These are phyloP conservation scores for Tinamus major DNA, from an alignment of 2,797 vertebrate genomes.

Conservation along the genomic window DNA sequence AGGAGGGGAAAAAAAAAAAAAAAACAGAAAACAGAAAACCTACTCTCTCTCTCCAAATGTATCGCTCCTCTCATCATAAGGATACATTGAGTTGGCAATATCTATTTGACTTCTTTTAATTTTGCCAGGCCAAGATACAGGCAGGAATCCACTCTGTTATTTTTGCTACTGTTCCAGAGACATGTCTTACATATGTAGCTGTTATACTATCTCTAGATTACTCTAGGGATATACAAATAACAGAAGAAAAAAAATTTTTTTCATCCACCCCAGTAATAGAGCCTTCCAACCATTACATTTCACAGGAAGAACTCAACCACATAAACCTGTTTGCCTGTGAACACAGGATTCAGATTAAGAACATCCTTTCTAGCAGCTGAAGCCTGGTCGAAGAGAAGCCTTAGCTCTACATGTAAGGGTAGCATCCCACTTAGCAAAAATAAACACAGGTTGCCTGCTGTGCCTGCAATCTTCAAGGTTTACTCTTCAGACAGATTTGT, in stretches of 20 bases:
- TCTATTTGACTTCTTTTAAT: constrained; percentile 9
- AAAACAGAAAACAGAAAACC: not conserved
- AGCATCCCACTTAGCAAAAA: not conserved
- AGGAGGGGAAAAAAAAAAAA: not conserved
- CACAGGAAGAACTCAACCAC: not conserved
- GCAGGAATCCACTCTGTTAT: not conserved
- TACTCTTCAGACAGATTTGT: constrained; percentile 50
- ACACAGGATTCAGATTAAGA: not conserved
- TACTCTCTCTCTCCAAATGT: not conserved
- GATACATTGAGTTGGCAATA: not conserved
- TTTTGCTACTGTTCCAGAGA: not conserved
- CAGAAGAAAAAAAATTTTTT: not conserved
- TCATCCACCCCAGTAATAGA: not conserved
- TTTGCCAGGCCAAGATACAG: not conserved
- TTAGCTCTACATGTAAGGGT: not conserved
- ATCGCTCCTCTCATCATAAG: not conserved
- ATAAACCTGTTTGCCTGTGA: not conserved
- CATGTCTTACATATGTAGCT: not conserved
- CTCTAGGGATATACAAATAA: not conserved
- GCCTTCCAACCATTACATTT: not conserved
- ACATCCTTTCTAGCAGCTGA: constrained; percentile 1
- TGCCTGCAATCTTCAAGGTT: constrained; percentile 10
- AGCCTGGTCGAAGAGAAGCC: not conserved
- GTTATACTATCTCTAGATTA: no score
- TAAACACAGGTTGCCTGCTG: constrained; percentile 13